phyloP scores from a whole-genome alignment of 2,113 vertebrate genomes.

The Conger conger region DNA sequence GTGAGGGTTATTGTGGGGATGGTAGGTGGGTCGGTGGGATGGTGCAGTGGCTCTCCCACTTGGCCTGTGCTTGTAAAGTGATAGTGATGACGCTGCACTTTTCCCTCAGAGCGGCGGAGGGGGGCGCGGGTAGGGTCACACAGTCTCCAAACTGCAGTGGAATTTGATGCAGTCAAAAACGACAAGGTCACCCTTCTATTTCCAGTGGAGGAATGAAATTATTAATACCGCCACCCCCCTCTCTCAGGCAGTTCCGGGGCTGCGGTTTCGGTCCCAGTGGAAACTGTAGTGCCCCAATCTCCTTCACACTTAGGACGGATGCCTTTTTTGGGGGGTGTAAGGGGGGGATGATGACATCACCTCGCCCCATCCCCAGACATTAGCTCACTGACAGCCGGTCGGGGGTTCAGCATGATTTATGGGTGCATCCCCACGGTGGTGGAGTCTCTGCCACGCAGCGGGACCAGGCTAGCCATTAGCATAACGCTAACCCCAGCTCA shows the following conservation, averaged over 20 bases:
- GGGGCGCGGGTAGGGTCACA: not conserved
- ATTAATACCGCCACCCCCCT: not conserved
- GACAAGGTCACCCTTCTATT: slow-evolving; percentile 9
- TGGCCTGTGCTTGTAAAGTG: not conserved
- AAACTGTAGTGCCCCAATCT: not conserved
- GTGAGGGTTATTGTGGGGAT: too few relatives aligned
- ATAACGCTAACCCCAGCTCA: not conserved
- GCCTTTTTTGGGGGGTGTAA: not conserved
- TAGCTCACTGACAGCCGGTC: not conserved
- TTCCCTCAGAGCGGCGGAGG: not conserved
- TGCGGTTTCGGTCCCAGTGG: not conserved
- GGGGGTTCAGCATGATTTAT: too few relatives aligned
- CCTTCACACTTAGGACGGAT: not conserved
- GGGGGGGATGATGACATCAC: not conserved
- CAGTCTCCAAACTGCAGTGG: not conserved
- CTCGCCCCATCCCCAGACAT: not conserved
- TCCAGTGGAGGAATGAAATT: not conserved
- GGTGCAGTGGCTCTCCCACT: not conserved
- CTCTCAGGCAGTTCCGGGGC: not conserved
- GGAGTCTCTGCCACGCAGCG: not conserved
- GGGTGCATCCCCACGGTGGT: too few relatives aligned
- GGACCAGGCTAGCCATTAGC: not conserved
- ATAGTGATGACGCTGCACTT: not conserved
- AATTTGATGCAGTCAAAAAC: not conserved
- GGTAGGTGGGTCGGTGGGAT: not conserved